Evolutionary conservation across 1,140 invertebrate species (phyloP), one percentile per base, ranked within the genome.

Genomic region (Leptoteleia sp.): DNA sequence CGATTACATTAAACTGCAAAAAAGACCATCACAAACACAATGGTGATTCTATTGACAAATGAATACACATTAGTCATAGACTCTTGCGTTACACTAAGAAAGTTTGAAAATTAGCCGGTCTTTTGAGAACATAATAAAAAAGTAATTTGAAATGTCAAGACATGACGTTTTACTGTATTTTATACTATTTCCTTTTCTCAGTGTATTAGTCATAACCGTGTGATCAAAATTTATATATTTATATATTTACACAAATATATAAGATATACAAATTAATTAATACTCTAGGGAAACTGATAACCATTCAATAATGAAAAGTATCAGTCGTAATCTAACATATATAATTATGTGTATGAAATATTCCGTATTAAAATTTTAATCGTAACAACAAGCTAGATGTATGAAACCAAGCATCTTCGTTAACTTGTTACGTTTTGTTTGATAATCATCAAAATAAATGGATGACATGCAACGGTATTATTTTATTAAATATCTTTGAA

Each of bases 281-380:
- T 57, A 64, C 70, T 64, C 7, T n/a, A 40, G 15, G 19, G 6
- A 11, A 54, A 33, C 55, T 61, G 54, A 42, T 52, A n/a, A 50
- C 54, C 40, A 50, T 71, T 17, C 25, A 5, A 1, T 7, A 64
- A 64, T 35, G 57, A 62, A 64, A 57, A 29, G 25, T 45, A 70
- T 65, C 47, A 54, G 67, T 70, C 11, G 13, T 19, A 29, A 64
- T 65, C 13, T 27, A 35, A 40, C 12, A n/a, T 54, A 37, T 52
- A 37, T 59, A 11, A 43, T 67, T 52, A 73, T 12, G 22, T 50
- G 61, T 75, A 59, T 52, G 59, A 64, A 65, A 75, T 65, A 48
- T 75, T 73, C 12, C 22, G 37, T 65, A 67, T 75, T 59, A 65
- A 75, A 75, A 75, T 67, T 40, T 64, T 73, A 64, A 64, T 6